Evolutionary conservation across 2,888 invertebrate genomes (phyloP).

Genomic region (Nesidiocoris tenuis): DNA sequence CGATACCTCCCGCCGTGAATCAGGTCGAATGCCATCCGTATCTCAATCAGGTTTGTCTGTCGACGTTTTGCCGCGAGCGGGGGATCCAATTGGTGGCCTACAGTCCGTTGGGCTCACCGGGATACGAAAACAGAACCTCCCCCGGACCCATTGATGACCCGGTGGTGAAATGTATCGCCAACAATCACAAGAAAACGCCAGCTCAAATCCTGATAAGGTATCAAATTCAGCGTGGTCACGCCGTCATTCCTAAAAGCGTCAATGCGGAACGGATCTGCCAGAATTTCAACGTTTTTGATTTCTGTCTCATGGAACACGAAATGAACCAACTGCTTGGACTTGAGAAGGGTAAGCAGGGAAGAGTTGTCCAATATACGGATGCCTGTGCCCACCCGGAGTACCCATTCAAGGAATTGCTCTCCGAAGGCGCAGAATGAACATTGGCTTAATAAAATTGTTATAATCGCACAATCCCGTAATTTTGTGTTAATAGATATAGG

Average conservation of each 20-base stretch:
- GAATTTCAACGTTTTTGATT: slow-evolving; percentile 62
- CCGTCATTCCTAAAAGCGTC: slow-evolving; percentile 76
- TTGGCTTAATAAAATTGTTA: no score
- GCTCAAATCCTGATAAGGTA: slow-evolving; percentile 73
- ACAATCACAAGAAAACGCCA: slow-evolving; percentile 62
- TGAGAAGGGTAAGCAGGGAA: slow-evolving; percentile 15
- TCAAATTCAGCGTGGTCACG: slow-evolving; percentile 65
- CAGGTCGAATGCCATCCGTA: slow-evolving; percentile 32
- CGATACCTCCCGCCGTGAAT: slow-evolving; percentile 15
- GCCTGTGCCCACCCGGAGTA: slow-evolving; percentile 10
- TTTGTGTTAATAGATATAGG: no score
- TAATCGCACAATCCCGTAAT: no score
- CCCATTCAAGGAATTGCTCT: slow-evolving; percentile 11
- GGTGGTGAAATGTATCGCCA: slow-evolving; percentile 61
- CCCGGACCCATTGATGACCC: slow-evolving; percentile 60
- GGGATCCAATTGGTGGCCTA: slow-evolving; percentile 7
- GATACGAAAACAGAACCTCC: background rate
- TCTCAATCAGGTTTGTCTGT: slow-evolving; percentile 19
- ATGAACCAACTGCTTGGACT: slow-evolving; percentile 10
- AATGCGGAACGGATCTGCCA: slow-evolving; percentile 67
- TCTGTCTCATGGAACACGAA: slow-evolving; percentile 5
- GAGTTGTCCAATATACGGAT: background rate
- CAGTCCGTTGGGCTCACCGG: slow-evolving; percentile 14
- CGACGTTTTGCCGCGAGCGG: background rate
- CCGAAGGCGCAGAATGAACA: background rate